Evolutionary conservation across 1,140 invertebrate genomes (phyloP).

Genomic region (Gryon sp.): DNA sequence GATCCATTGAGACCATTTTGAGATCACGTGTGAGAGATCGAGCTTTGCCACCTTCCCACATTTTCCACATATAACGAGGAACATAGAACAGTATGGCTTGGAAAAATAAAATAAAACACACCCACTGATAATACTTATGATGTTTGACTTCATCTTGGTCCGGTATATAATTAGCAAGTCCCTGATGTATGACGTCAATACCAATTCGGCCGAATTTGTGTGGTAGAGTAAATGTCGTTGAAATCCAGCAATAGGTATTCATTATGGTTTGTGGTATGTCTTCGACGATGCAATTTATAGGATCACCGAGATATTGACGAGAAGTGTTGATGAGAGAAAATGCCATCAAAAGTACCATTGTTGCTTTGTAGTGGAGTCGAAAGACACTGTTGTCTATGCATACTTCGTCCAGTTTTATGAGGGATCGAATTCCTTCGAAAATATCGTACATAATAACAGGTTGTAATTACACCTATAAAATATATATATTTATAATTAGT

Average conservation of each 20-base stretch:
- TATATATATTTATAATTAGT: too few relatives aligned
- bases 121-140: slow-evolving; percentile 98
- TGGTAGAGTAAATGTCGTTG: slow-evolving; percentile 94
- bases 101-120: slow-evolving; percentile 95
- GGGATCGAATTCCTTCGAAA: slow-evolving; percentile 93
- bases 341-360: slow-evolving; percentile 93
- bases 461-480: not conserved
- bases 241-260: slow-evolving; percentile 98
- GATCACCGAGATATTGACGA: slow-evolving; percentile 95
- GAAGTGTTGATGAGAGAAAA: slow-evolving; percentile 94
- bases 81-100: slow-evolving; percentile 96
- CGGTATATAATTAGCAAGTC: slow-evolving; percentile 85
- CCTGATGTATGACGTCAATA: slow-evolving; percentile 85
- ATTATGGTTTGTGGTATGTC: slow-evolving; percentile 91
- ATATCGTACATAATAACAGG: slow-evolving; percentile 90
- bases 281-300: slow-evolving; percentile 95
- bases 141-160: slow-evolving; percentile 89
- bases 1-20: slow-evolving; percentile 89
- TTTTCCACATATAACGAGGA: slow-evolving; percentile 93
- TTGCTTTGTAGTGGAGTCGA: slow-evolving; percentile 95
- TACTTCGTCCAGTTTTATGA: slow-evolving; percentile 92
- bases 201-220: slow-evolving; percentile 85
- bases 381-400: slow-evolving; percentile 97
- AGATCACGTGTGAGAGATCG: slow-evolving; percentile 83
- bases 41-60: slow-evolving; percentile 87